Evolutionary conservation across 2,113 vertebrate genomes (phyloP), one percentile per base, ranked within the genome.

Genomic region (Tretioscincus oriximinensis): DNA sequence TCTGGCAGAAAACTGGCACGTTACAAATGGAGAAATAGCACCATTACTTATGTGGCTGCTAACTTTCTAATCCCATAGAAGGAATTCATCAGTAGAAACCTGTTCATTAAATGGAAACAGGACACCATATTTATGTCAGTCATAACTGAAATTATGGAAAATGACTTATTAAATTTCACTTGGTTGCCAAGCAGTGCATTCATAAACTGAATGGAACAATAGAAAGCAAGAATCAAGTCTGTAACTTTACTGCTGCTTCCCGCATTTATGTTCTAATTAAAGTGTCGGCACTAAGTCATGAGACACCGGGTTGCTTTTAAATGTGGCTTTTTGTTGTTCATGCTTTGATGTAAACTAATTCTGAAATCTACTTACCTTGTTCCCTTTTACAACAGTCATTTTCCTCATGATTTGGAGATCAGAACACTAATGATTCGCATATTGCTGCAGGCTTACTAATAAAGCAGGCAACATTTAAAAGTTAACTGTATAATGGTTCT

Each of bases 371-470:
- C 54, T 51, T 70, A 51, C 69, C 64, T 88, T 88, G 83, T 82
- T 84, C 82, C 77, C 76, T 81, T 71, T 75, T 71, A 90, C 77
- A 68, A 18, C 24, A 76, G 0, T 88, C 87, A 85, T 29, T 71
- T 83, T 81, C 31, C 2, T 73, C 0, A 0, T 49, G 47, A 83
- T 86, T 88, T 82, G 67, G 78, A 78, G 64, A 89, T 64, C 78
- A 67, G 76, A 88, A 83, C 75, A 63, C 74, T 85, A 87, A 88
- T 78, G 84, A 83, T 86, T 89, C 28, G 85, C 81, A 91, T 82
- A 82, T 84, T 85, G 87, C 87, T 90, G 41, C 80, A 74, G 84
- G 85, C 61, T 51, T 18, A 51, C 75, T 84, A 84, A 82, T 77
- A 85, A 86, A 90, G 82, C 49, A 82, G 83, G 88, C 51, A 89